Evolutionary conservation across 2,113 vertebrate genomes (phyloP), one percentile per base, ranked within the genome.

Genomic region (Gopherus flavomarginatus): DNA sequence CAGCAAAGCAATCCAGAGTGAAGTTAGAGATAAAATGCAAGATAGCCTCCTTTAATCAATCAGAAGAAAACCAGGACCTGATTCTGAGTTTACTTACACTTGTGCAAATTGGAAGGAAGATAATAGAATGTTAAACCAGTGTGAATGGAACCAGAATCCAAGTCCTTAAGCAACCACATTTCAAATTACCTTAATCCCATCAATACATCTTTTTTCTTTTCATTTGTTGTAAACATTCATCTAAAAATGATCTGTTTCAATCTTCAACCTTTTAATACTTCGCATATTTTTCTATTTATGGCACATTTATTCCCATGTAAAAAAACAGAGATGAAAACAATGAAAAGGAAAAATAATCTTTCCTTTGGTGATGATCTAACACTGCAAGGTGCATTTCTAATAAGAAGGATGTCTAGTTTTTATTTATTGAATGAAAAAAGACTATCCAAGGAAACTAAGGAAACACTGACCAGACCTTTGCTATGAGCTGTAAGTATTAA

Each of bases 91-190:
- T 29, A 1, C 75, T 83, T 94, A 81, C 75, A 11, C 94, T 83
- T 95, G 93, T 86, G 38, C 90, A 77, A 75, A 90, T 26, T 3
- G 27, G 90, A 94, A 96, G 91, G 86, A 96, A 86, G 75, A 92
- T 0, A 0, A 12, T 3, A 88, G 85, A 96, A 82, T 96, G 93
- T 90, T 89, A 84, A 95, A n/a, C 27, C 42, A n/a, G 65, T 85
- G 42, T 78, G 8, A 80, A 49, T 75, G 78, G 77, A 85, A 96
- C 84, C 77, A 93, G 90, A 97, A 94, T 89, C 53, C 80, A 47
- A 69, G 31, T 49, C 93, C 81, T 0, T 84, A 65, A 90, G 69
- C 9, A 92, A 89, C 87, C 83, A 86, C 0, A 77, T 90, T 93
- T 93, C 27, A 4, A 82, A 93, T 5, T 82, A 72, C 17, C 87